Evolutionary conservation across 2,797 vertebrate genomes (phyloP).

Genomic region (Sandelia bainsii): DNA sequence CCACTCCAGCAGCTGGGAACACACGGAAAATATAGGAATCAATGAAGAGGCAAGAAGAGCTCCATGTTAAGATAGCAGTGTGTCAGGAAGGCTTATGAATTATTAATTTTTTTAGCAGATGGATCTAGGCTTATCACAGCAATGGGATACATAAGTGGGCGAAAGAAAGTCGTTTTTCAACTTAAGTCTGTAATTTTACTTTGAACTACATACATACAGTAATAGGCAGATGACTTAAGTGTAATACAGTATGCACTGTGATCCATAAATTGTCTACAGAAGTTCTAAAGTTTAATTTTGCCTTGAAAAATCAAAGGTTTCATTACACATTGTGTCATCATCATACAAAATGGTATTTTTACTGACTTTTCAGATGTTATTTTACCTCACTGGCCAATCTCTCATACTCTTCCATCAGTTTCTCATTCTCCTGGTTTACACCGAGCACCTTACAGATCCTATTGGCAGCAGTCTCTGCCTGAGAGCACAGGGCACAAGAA

Average conservation of each 20-base stretch:
- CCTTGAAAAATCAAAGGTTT: conserved; percentile 11
- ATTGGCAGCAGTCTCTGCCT: conserved; percentile 99
- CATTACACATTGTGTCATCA: conserved; percentile 27
- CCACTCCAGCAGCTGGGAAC: conserved; percentile 93
- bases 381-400: conserved; percentile 97
- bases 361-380: conserved; percentile 23
- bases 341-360: not conserved
- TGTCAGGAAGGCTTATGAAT: conserved; percentile 24
- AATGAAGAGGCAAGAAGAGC: conserved; percentile 10
- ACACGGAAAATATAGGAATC: conserved; percentile 15
- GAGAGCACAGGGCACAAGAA: conserved; percentile 18
- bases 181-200: conserved; percentile 28
- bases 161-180: conserved; percentile 1
- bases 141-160: not conserved
- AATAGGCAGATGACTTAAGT: not conserved
- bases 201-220: conserved; percentile 11
- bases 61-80: not conserved
- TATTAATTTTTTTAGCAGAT: conserved; percentile 21
- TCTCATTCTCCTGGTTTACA: conserved; percentile 99
- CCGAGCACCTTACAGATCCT: conserved; percentile 98
- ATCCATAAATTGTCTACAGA: not conserved
- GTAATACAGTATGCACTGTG: not conserved
- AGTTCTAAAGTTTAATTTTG: conserved; percentile 14
- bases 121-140: conserved; percentile 4
- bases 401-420: conserved; percentile 99